A percentile compares a stretch with the other conserved stretches of the same genome.
phyloP scores from a whole-genome alignment of 2,113 vertebrate genomes.

The Percina caprodes region DNA sequence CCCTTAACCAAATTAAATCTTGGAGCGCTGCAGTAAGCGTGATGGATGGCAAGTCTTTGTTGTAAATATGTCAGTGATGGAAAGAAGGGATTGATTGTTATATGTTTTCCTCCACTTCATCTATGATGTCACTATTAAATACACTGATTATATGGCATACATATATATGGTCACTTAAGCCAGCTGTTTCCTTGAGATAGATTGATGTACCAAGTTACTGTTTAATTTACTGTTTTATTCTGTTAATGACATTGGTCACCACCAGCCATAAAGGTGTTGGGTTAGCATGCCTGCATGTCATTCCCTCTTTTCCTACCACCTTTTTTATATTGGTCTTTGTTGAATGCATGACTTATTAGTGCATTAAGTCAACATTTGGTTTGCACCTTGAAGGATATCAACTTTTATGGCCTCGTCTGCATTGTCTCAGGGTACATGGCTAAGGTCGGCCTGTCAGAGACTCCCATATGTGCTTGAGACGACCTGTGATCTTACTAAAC shows the following conservation, averaged over 20 bases:
- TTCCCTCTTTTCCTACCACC: slow-evolving; percentile 11
- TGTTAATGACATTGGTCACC: slow-evolving; percentile 16
- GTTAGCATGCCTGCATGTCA: slow-evolving; percentile 14
- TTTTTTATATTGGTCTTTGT: slow-evolving; percentile 41
- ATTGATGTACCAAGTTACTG: slow-evolving; percentile 7
- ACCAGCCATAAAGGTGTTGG: slow-evolving; percentile 9
- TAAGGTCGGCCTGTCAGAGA: slow-evolving; percentile 40
- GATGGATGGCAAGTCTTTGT: no score
- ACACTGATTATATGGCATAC: not conserved
- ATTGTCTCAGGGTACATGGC: slow-evolving; percentile 47
- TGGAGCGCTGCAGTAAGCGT: not conserved
- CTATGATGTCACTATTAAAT: slow-evolving; percentile 9
- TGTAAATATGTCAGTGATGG: not conserved
- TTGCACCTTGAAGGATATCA: slow-evolving; percentile 69
- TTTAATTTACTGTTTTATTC: not conserved
- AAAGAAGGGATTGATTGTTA: not conserved
- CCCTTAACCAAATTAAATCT: not conserved
- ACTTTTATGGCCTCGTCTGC: slow-evolving; percentile 59
- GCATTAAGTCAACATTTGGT: slow-evolving; percentile 69
- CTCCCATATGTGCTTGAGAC: slow-evolving; percentile 40
- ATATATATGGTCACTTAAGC: not conserved
- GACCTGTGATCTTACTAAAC: slow-evolving; percentile 51
- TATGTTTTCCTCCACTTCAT: not conserved
- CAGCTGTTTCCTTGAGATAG: slow-evolving; percentile 20
- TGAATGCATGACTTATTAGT: slow-evolving; percentile 55